Base-by-base conservation (phyloP, 2,888 invertebrate species). In the Napeogenes inachia region DNA sequence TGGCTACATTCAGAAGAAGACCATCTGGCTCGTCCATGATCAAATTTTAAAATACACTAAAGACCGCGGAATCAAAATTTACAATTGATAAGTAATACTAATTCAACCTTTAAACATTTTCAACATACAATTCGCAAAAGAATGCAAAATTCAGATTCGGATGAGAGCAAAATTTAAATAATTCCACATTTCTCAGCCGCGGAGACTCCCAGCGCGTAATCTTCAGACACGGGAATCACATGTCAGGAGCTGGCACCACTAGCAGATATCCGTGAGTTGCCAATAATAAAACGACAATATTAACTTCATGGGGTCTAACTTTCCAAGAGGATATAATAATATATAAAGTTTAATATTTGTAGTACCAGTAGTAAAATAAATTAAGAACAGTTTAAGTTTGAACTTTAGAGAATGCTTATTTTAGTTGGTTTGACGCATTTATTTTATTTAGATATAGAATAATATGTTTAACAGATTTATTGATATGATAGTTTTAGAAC, bases 191-290 rank as follows among this genome's bases (percentile, higher is more conserved):
- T 82, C 89, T 79, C 91, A 94, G 94, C 91, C 94, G 94, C 75
- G 92, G 93, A 78, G 94, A 94, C 82, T 93, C 93, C 67, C 94
- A 94, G 86, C 92, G 95, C 77, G 94, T 94, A 76, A 92, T 94
- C 85, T 95, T 93, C 91, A 92, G 93, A 81, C 92, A 93, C 76
- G 92, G 93, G 76, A 94, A 94, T 89, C 94, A 94, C 86, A 93
- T 94, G 93, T 91, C 92, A 73, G 91, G 92, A 70, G 86, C 92
- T 71, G 87, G 91, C 76, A 92, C 91, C 83, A 89, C 93, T 77
- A 91, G 93, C 77, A 92, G 94, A 92, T 94, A 93, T 85, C 94
- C 93, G 95, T 95, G 92, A 94, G 74, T 75, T 71, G 69, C 68
- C 66, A 68, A 62, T 63, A 62, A 63, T 66, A 68, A 56, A 65